Conservation (phyloP, 2,113 vertebrate genomes). For the Chionis minor region DNA sequence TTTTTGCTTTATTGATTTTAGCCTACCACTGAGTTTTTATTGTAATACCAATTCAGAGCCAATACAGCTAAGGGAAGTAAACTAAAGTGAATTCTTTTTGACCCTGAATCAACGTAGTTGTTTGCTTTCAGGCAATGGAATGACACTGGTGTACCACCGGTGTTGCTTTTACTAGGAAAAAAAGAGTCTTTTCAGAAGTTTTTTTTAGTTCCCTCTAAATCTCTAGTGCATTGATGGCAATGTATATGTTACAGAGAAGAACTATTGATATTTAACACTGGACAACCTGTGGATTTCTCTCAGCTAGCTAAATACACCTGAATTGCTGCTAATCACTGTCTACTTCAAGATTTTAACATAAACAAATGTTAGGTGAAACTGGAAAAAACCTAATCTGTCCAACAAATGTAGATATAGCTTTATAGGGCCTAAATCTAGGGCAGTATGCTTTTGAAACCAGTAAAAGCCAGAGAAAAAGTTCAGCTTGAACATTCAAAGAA, state of each 20-base stretch:
- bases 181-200: not conserved
- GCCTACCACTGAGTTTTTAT: not conserved
- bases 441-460: not conserved
- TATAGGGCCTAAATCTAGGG: not conserved
- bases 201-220: not conserved
- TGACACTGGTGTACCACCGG: not conserved
- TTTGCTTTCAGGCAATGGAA: not conserved
- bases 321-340: not conserved
- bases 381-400: not conserved
- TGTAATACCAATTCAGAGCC: not conserved
- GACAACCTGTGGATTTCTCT: not conserved
- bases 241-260: not conserved
- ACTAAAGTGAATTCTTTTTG: not conserved
- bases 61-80: not conserved
- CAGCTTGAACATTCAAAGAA: conserved; percentile 12
- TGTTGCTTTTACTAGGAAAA: not conserved
- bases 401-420: not conserved
- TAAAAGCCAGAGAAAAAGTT: not conserved
- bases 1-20: conserved; percentile 9
- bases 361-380: not conserved
- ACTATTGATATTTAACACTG: not conserved
- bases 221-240: not conserved
- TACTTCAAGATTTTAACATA: not conserved
- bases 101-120: not conserved
- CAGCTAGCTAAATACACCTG: not conserved